phyloP scores from a whole-genome alignment of 2,888 invertebrate genomes.

The Sylvicola cinctus region DNA sequence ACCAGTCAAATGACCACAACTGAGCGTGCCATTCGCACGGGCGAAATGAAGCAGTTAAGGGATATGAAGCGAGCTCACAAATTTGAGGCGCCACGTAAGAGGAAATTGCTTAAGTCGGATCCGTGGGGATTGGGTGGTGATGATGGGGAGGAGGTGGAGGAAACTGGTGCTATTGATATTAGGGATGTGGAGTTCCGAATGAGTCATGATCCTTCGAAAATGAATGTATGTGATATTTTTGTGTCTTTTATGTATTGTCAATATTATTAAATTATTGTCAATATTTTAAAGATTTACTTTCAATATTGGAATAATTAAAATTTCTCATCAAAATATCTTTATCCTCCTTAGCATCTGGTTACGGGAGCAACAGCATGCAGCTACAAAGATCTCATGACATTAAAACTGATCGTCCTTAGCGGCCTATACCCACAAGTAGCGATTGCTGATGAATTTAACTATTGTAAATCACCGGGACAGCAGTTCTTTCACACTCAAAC shows the following conservation, averaged over 20 bases:
- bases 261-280: neutral
- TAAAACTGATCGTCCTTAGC: constrained; percentile 69
- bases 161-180: constrained; percentile 39
- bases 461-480: constrained; percentile 62
- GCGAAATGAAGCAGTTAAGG: constrained; percentile 72
- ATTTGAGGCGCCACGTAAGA: constrained; percentile 44
- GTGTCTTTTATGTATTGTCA: neutral
- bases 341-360: constrained; percentile 34
- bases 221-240: constrained; percentile 30
- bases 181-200: constrained; percentile 74
- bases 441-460: constrained; percentile 85
- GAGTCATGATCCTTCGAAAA: constrained; percentile 50
- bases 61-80: constrained; percentile 57
- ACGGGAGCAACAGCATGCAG: constrained; percentile 40
- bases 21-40: constrained; percentile 65
- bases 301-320: too few relatives aligned
- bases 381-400: constrained; percentile 42
- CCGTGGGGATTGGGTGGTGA: constrained; percentile 45
- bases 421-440: constrained; percentile 93
- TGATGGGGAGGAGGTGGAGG: constrained; percentile 28
- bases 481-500: constrained; percentile 69
- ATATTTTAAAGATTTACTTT: too few relatives aligned
- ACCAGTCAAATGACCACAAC: constrained; percentile 38
- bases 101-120: constrained; percentile 55
- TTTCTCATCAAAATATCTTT: too few relatives aligned